Conservation (phyloP, 2,113 vertebrate genomes). For the Crotalus viridis region DNA sequence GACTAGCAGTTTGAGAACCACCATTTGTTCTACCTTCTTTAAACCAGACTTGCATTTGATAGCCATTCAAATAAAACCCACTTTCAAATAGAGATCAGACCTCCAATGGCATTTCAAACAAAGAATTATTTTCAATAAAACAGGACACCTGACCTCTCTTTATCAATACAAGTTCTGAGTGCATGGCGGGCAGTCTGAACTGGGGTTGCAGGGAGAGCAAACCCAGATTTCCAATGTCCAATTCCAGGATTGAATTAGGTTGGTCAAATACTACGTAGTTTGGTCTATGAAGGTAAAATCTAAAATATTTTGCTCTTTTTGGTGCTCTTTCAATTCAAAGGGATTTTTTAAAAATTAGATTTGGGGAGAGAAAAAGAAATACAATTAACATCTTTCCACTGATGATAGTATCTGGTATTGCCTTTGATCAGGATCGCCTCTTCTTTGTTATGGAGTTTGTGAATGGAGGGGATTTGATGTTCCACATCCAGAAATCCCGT, state of each 20-base stretch:
- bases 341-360: not conserved
- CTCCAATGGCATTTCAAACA: not conserved
- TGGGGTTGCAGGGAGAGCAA: not conserved
- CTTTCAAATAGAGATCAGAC: not conserved
- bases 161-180: not conserved
- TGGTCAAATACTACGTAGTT: not conserved
- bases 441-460: constrained; percentile 99
- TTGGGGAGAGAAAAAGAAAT: not conserved
- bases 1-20: not conserved
- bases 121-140: not conserved
- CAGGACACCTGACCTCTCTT: not conserved
- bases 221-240: not conserved
- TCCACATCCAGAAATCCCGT: constrained; percentile 98
- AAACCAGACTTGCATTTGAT: not conserved
- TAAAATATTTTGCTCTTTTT: not conserved
- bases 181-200: not conserved
- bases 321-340: constrained; percentile 1
- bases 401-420: constrained; percentile 18
- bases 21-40: not conserved
- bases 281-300: not conserved
- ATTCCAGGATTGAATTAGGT: not conserved
- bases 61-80: not conserved
- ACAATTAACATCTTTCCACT: not conserved
- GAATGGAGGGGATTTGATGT: constrained; percentile 96
- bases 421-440: constrained; percentile 83